Evolutionary conservation across 2,113 vertebrate genomes (phyloP).

Genomic region (Tachysurus vachellii): DNA sequence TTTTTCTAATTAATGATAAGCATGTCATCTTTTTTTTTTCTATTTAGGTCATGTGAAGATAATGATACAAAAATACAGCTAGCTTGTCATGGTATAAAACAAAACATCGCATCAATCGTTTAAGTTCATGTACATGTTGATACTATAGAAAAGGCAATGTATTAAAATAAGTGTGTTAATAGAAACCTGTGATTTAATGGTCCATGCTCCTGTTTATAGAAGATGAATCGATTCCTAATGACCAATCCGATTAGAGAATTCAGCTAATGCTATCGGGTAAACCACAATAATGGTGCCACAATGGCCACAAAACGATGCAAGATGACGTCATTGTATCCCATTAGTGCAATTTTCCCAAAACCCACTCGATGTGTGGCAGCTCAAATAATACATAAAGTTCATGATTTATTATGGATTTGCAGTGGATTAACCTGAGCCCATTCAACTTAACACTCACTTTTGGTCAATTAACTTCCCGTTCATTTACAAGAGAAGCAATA

Average conservation of each 20-base stretch:
- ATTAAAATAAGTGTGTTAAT: neutral
- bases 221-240: neutral
- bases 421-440: neutral
- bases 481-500: neutral
- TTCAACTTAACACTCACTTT: slow-evolving; percentile 19
- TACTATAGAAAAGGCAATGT: neutral
- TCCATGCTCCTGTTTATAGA: neutral
- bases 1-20: neutral
- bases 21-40: neutral
- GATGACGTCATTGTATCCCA: neutral
- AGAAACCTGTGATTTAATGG: neutral
- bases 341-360: neutral
- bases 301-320: neutral
- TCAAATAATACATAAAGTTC: neutral
- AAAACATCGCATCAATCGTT: neutral
- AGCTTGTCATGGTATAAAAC: neutral
- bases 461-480: neutral
- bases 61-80: neutral
- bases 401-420: neutral
- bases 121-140: neutral
- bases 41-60: neutral
- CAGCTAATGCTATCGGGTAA: neutral
- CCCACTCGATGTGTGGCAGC: neutral
- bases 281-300: neutral
- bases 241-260: neutral